These are phyloP conservation scores for Eretmocerus hayati DNA, from an alignment of 2,888 invertebrate species.

Conservation along the genomic window DNA sequence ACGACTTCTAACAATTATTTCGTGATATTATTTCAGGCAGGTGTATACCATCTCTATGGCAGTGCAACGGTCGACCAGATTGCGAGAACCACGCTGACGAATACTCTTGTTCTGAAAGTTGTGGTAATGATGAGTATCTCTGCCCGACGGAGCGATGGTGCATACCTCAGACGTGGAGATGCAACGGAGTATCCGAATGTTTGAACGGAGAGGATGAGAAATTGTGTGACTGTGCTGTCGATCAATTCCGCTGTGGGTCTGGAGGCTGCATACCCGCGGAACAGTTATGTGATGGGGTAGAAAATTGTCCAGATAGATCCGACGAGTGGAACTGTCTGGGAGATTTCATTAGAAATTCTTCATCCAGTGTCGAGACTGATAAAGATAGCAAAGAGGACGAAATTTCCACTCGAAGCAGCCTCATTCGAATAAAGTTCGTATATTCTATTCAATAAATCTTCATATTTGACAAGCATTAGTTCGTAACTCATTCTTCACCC, in stretches of 20 bases:
- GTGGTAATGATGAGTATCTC: conserved; percentile 52
- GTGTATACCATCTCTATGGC: conserved; percentile 55
- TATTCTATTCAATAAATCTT: neutral
- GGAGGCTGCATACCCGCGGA: conserved; percentile 54
- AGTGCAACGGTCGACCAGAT: conserved; percentile 55
- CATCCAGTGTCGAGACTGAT: conserved; percentile 5
- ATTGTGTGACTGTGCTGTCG: conserved; percentile 52
- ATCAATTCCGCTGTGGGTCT: conserved; percentile 53
- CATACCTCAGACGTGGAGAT: conserved; percentile 54
- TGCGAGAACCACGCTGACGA: conserved; percentile 55
- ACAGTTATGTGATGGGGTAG: conserved; percentile 54
- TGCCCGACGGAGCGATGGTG: conserved; percentile 56
- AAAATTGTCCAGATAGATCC: conserved; percentile 56
- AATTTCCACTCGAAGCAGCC: conserved; percentile 8
- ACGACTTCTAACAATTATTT: neutral
- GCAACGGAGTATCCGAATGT: conserved; percentile 56
- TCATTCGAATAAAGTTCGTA: conserved; percentile 17
- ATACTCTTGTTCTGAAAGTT: conserved; percentile 50
- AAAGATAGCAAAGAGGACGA: conserved; percentile 19
- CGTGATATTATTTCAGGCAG: conserved; percentile 35
- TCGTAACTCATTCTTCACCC: no score
- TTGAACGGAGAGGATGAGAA: conserved; percentile 54
- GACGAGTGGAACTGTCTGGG: conserved; percentile 57
- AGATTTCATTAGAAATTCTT: conserved; percentile 10
- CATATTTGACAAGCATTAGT: neutral